Conservation (phyloP, 2,888 invertebrate genomes). For the Acrocyrtus sp. region DNA sequence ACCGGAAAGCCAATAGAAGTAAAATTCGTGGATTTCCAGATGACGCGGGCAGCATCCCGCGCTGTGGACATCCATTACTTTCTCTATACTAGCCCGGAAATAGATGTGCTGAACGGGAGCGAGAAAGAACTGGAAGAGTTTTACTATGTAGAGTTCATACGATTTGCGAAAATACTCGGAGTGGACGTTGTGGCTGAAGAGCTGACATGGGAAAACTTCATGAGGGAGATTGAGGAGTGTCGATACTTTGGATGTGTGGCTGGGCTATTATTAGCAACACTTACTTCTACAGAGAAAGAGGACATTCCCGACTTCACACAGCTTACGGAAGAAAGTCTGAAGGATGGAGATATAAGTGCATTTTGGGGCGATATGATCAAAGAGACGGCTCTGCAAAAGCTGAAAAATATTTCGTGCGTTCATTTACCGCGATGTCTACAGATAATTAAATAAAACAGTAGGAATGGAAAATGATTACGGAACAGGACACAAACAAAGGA, state of each 20-base stretch:
- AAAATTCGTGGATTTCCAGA: conserved; percentile 63
- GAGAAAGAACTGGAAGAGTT: conserved; percentile 49
- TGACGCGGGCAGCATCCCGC: conserved; percentile 50
- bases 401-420: conserved; percentile 9
- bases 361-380: conserved; percentile 23
- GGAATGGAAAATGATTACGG: too few species aligned
- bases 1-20: conserved; percentile 43
- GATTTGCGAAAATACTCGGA: conserved; percentile 44
- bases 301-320: conserved; percentile 61
- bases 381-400: conserved; percentile 10
- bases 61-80: conserved; percentile 60
- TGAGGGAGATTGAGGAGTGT: conserved; percentile 47
- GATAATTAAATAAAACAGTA: too few species aligned
- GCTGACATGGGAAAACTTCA: conserved; percentile 51
- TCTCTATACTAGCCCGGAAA: conserved; percentile 51
- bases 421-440: conserved; percentile 27
- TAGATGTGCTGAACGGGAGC: conserved; percentile 37
- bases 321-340: conserved; percentile 31
- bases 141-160: conserved; percentile 58
- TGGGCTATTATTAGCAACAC: conserved; percentile 54
- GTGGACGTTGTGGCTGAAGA: conserved; percentile 20
- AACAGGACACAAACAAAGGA: too few species aligned
- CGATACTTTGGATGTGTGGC: conserved; percentile 52
- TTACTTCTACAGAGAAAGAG: conserved; percentile 29
- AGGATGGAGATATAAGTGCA: too few species aligned